Conservation (phyloP, 2,113 vertebrate species). For the Mastomys natalensis region DNA sequence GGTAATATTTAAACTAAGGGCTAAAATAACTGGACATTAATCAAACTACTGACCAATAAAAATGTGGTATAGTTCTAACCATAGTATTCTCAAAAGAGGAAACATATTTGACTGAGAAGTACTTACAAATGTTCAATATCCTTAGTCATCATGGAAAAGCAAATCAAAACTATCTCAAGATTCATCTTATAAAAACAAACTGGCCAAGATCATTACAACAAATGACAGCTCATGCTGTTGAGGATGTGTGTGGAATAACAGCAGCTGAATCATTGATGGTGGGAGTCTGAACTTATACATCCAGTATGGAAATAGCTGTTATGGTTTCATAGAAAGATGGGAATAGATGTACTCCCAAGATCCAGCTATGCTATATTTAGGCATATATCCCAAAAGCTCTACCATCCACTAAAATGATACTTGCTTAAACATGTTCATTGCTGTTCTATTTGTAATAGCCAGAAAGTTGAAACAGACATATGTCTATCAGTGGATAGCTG, state of each 20-base stretch:
- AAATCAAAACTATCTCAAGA: not conserved
- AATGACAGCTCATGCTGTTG: not conserved
- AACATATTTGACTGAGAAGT: not conserved
- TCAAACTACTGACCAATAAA: not conserved
- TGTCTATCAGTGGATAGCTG: not conserved
- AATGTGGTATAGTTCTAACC: not conserved
- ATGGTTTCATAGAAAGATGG: not conserved
- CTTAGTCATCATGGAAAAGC: not conserved
- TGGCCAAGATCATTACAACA: not conserved
- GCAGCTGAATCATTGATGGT: not conserved
- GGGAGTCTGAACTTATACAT: not conserved
- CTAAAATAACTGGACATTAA: not conserved
- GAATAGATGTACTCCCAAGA: not conserved
- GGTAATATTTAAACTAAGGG: not conserved
- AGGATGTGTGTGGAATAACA: not conserved
- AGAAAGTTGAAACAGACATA: not conserved
- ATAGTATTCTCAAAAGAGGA: not conserved
- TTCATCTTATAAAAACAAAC: not conserved
- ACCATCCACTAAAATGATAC: not conserved
- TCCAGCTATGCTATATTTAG: not conserved
- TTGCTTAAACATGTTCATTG: not conserved
- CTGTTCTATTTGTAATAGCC: not conserved
- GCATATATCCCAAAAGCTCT: not conserved
- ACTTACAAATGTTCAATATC: not conserved
- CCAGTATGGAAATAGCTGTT: not conserved